Percentiles rank a stretch among this genome's conserved stretches.
Evolutionary conservation across 2,888 invertebrate genomes (phyloP).

Genomic region (Rotaria magnacalcarata): DNA sequence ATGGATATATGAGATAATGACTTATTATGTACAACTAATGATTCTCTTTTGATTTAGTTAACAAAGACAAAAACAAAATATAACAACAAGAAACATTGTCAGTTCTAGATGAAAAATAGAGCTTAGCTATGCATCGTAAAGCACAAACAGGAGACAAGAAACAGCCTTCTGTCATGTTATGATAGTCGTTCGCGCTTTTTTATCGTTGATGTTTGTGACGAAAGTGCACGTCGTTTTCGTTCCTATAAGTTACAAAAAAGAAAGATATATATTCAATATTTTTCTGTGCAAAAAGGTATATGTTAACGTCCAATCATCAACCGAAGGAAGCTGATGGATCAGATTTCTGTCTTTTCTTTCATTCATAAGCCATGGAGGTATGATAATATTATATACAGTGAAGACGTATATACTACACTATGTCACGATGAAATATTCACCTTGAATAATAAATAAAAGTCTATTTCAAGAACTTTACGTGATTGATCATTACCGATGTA

Average conservation of each 20-base stretch:
- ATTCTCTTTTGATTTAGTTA: background rate
- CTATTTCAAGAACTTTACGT: no score
- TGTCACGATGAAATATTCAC: no score
- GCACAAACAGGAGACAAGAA: background rate
- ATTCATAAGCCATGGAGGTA: no score
- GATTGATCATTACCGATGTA: no score
- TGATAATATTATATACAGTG: no score
- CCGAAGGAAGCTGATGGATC: background rate
- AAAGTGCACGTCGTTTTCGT: slow-evolving; percentile 1
- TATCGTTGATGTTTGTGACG: background rate
- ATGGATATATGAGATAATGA: background rate
- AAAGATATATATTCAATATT: background rate
- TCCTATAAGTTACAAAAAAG: background rate
- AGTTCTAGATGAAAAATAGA: background rate
- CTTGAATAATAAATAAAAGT: no score
- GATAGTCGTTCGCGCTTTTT: slow-evolving; percentile 3
- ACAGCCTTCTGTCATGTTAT: background rate
- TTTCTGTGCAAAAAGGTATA: background rate
- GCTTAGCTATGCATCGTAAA: background rate
- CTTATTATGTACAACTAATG: background rate
- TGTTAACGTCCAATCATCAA: background rate
- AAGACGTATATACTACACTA: no score
- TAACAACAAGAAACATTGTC: background rate
- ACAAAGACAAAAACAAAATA: background rate
- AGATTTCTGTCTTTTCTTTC: background rate